A percentile compares a stretch with the other conserved stretches of the same genome.
Conservation (phyloP, 2,797 vertebrate genomes). For the Chloroceryle amazona region DNA sequence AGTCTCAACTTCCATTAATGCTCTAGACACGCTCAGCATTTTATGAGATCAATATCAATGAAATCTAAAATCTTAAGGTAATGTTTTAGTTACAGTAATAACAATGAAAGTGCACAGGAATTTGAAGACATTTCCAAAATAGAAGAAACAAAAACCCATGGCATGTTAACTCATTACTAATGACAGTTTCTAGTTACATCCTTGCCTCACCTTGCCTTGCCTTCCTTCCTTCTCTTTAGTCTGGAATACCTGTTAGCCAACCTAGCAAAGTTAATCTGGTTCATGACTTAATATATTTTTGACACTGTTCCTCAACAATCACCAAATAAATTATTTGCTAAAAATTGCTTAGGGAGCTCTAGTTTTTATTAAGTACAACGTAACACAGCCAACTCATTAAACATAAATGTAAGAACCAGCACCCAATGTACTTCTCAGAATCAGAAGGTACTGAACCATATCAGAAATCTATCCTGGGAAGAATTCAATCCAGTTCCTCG, state of each 20-base stretch:
- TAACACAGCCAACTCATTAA: neutral
- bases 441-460: neutral
- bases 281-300: neutral
- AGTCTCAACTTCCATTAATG: neutral
- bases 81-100: constrained; percentile 32
- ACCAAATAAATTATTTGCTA: neutral
- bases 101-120: neutral
- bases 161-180: neutral
- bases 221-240: neutral
- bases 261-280: neutral
- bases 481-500: neutral
- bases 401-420: neutral
- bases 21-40: constrained; percentile 39
- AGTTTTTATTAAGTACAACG: neutral
- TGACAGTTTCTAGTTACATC: neutral
- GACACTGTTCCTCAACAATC: neutral
- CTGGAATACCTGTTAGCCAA: neutral
- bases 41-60: constrained; percentile 17
- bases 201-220: neutral
- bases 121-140: neutral
- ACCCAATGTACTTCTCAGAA: no score
- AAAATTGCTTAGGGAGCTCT: neutral
- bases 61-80: constrained; percentile 53
- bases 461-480: neutral
- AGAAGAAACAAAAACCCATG: neutral